Base-by-base conservation (phyloP, 1,140 invertebrate species). In the Caenorhabditis briggsae region DNA sequence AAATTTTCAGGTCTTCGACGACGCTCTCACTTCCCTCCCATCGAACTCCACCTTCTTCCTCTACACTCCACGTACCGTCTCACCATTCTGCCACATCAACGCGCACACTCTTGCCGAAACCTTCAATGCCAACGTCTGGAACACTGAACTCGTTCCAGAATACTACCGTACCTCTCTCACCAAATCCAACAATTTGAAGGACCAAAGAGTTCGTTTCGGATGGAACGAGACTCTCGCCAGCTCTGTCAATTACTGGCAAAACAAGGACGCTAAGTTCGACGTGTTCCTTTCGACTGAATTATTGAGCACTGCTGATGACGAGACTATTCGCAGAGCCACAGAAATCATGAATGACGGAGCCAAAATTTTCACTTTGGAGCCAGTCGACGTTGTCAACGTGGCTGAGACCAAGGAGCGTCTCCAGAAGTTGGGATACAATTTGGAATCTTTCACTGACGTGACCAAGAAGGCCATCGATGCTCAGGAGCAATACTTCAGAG, bases 121-220 rank as follows among this genome's bases (percentile, higher is more conserved):
- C 2, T 82, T 87, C 82, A 87, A 58, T 46, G 61, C 61, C 18
- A 87, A 92, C 59, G 86, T 92, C n/a, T 92, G 91, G 91, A 87
- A 85, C 16, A 88, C 91, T 16, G 91, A 92, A 55, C 83, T 55
- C 8, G 87, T 91, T 59, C 88, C 91, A n/a, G 88, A 87, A 50
- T 90, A 70, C 61, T 92, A 89, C 86, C 85, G 90, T 56, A 86
- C 89, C 16, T 88, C 89, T n/a, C 70, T 92, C 25, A 91, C 89
- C 11, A 89, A 89, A 59, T 90, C 91, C 8, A 92, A 90, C 82
- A 82, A 82, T 12, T 33, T 56, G 9, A 87, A 88, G 53, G 91
- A 89, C 56, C 82, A 88, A 23, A 74, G 88, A 53, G 88, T 89
- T 25, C 84, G 88, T 9, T 89, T 89, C 43, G 84, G 64, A 46